phyloP scores from a whole-genome alignment of 2,113 vertebrate genomes.

The Lepisosteus oculatus region DNA sequence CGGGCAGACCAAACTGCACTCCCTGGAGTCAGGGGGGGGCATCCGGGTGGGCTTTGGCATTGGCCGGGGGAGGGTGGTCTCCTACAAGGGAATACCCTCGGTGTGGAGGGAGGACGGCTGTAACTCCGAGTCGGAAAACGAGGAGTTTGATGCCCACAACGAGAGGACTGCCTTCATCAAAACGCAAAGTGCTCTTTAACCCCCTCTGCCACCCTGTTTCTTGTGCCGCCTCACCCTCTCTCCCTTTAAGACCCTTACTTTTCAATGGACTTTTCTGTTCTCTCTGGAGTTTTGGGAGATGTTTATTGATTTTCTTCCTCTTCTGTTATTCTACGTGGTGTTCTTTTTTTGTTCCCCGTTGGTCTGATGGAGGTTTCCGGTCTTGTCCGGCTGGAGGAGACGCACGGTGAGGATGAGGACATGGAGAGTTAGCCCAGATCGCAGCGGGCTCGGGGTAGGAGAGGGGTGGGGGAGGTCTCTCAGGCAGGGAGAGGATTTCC shows the following conservation, averaged over 20 bases:
- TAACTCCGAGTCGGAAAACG: slow-evolving; percentile 81
- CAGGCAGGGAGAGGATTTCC: slow-evolving; percentile 4
- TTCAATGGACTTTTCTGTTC: background rate
- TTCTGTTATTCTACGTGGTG: background rate
- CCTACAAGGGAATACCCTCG: slow-evolving; percentile 92
- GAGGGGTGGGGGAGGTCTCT: slow-evolving; percentile 10
- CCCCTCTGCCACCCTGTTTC: slow-evolving; percentile 25
- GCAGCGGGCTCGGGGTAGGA: slow-evolving; percentile 28
- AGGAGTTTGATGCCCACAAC: slow-evolving; percentile 79
- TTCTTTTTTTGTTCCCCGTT: slow-evolving; percentile 27
- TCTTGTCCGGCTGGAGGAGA: slow-evolving; percentile 1
- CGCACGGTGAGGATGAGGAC: slow-evolving; percentile 25
- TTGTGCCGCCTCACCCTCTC: slow-evolving; percentile 32
- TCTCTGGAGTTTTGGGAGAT: background rate
- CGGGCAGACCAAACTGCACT: slow-evolving; percentile 72
- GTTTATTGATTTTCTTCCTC: slow-evolving; percentile 2
- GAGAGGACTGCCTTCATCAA: slow-evolving; percentile 98
- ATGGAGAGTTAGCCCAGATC: slow-evolving; percentile 39
- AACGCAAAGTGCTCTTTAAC: slow-evolving; percentile 98
- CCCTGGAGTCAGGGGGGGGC: slow-evolving; percentile 60
- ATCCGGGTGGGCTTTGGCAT: slow-evolving; percentile 44
- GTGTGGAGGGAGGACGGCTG: slow-evolving; percentile 85
- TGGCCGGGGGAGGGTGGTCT: slow-evolving; percentile 65
- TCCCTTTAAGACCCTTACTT: slow-evolving; percentile 32
- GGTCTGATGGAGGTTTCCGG: slow-evolving; percentile 35